A percentile compares a stretch with the other conserved stretches of the same genome.
Conservation (phyloP, 53 echinoderm and acorn worm species). For the Astropecten irregularis region DNA sequence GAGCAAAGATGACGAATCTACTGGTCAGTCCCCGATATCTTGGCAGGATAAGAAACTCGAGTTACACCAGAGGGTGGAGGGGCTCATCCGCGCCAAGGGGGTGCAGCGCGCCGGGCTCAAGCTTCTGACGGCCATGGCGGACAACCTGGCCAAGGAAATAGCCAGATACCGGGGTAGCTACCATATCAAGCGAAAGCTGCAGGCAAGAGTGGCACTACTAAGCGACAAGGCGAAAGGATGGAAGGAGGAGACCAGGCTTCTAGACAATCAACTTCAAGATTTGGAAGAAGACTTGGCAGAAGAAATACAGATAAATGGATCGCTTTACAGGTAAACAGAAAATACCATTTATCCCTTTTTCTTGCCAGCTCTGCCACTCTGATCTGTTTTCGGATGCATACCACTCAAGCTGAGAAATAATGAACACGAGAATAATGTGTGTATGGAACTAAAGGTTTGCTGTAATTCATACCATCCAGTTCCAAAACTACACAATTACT, state of each 20-base stretch:
- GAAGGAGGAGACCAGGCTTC: conserved; percentile 54
- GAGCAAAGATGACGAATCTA: not conserved
- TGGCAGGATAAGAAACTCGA: conserved; percentile 51
- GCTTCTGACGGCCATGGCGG: conserved; percentile 46
- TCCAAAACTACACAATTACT: too few species aligned
- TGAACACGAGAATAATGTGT: too few species aligned
- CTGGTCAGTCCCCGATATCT: not conserved
- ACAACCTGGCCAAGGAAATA: conserved; percentile 42
- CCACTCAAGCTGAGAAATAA: too few species aligned
- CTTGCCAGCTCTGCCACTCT: too few species aligned
- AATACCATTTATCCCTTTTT: too few species aligned
- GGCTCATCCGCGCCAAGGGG: conserved; percentile 64
- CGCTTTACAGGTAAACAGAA: conserved; percentile 60
- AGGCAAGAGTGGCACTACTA: conserved; percentile 49
- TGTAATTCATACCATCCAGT: too few species aligned
- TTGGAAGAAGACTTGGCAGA: conserved; percentile 68
- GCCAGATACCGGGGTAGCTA: conserved; percentile 5
- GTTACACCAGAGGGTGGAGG: conserved; percentile 56
- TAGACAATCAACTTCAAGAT: conserved; percentile 65
- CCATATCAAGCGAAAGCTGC: conserved; percentile 29
- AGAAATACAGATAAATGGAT: conserved; percentile 68
- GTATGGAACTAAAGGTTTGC: too few species aligned
- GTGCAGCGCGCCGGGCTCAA: conserved; percentile 56
- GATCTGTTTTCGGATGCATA: too few species aligned
- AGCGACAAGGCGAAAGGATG: conserved; percentile 57